A percentile compares a stretch with the other conserved stretches of the same genome.
These are phyloP conservation scores for Choloepus hoffmanni DNA, from an alignment of 2,113 vertebrate species.

Conservation along the genomic window DNA sequence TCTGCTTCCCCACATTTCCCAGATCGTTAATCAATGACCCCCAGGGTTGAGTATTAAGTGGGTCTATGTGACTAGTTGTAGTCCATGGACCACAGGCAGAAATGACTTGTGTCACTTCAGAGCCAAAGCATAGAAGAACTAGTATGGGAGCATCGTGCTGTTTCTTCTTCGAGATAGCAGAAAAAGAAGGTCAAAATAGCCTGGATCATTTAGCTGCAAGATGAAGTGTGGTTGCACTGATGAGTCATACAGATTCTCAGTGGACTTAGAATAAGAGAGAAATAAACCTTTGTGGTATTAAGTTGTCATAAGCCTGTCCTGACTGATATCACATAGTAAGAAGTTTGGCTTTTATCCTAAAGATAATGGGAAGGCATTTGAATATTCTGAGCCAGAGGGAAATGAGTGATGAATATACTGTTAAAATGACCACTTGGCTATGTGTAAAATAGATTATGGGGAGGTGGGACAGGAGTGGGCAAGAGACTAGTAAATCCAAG, in stretches of 20 bases:
- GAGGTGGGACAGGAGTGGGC: neutral
- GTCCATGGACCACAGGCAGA: neutral
- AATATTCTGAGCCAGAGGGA: slow-evolving; percentile 27
- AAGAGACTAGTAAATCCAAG: neutral
- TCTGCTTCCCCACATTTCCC: no score
- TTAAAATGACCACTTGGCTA: neutral
- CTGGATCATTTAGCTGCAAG: neutral
- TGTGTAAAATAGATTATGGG: neutral
- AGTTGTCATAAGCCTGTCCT: neutral
- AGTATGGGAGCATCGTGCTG: neutral
- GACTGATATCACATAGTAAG: neutral
- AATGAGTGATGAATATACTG: neutral
- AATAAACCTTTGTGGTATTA: neutral
- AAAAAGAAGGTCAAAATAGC: neutral
- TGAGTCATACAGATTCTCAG: neutral
- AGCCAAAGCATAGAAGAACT: neutral
- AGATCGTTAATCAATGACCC: neutral
- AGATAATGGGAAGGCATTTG: neutral
- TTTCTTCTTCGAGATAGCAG: neutral
- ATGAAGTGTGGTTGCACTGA: neutral
- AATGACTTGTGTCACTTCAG: neutral
- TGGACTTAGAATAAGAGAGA: neutral
- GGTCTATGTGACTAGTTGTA: neutral
- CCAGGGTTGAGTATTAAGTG: neutral
- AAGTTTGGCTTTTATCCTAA: slow-evolving; percentile 39